Conservation (phyloP, 2,888 invertebrate species). For the Athalia rosae region DNA sequence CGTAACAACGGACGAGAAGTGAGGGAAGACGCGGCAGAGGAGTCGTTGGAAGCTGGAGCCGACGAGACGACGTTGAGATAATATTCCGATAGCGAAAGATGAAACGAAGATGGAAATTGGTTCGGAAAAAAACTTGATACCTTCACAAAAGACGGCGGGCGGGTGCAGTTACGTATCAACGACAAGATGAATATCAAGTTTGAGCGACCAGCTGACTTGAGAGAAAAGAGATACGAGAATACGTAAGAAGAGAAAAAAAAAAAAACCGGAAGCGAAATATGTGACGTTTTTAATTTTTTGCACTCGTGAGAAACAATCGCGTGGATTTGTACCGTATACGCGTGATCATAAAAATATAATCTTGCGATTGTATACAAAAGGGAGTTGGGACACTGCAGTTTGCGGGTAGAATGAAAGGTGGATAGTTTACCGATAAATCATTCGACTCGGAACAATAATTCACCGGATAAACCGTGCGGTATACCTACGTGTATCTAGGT, state of each 20-base stretch:
- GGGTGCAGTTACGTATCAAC: too few species aligned
- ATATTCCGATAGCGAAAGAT: neutral
- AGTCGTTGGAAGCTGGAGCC: neutral
- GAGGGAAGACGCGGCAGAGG: neutral
- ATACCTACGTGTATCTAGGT: constrained; percentile 24
- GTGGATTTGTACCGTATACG: neutral
- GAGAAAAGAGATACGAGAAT: neutral
- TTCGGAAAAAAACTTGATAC: neutral
- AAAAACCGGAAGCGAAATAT: too few species aligned
- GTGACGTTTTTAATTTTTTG: too few species aligned
- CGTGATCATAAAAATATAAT: neutral
- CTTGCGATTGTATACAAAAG: neutral
- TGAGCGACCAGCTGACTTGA: too few species aligned
- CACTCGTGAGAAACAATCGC: too few species aligned
- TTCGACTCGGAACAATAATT: constrained; percentile 61
- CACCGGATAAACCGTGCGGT: constrained; percentile 48
- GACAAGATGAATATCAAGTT: too few species aligned
- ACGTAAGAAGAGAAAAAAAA: neutral
- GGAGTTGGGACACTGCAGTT: neutral
- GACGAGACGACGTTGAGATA: neutral
- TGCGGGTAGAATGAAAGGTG: constrained; percentile 15
- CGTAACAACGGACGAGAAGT: neutral
- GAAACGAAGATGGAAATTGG: neutral
- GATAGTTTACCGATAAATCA: constrained; percentile 58
- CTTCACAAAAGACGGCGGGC: neutral